phyloP scores from a whole-genome alignment of 2,797 vertebrate genomes.

The Chrysocyon brachyurus region DNA sequence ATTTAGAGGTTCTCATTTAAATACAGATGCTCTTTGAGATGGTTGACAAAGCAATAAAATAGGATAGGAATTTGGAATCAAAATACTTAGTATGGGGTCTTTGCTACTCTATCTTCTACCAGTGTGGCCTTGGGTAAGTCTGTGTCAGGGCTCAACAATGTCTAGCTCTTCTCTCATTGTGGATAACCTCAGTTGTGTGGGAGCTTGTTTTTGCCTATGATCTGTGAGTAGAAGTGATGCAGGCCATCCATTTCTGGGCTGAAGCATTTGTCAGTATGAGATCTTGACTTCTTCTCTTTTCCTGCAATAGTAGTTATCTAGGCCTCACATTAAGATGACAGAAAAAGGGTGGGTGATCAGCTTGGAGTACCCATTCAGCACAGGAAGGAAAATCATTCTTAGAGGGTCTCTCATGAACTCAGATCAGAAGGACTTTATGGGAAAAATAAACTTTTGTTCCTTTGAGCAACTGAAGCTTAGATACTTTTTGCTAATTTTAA shows the following conservation, averaged over 20 bases:
- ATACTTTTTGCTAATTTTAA: background rate
- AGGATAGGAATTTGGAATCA: background rate
- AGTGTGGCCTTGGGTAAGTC: background rate
- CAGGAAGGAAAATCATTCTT: background rate
- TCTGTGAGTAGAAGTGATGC: background rate
- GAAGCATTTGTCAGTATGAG: background rate
- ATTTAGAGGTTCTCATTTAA: background rate
- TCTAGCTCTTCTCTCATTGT: background rate
- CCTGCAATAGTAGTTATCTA: background rate
- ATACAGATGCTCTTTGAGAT: background rate
- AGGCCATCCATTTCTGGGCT: background rate
- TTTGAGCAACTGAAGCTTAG: background rate
- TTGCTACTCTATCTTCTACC: background rate
- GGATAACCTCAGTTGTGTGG: background rate
- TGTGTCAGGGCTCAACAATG: background rate
- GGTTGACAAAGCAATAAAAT: slow-evolving; percentile 23
- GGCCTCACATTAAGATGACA: background rate
- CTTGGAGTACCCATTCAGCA: background rate
- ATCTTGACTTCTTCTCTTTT: background rate
- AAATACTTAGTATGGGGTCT: background rate
- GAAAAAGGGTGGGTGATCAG: background rate
- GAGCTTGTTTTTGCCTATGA: background rate
- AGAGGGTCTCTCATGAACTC: background rate
- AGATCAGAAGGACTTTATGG: background rate
- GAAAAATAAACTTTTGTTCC: background rate